Evolutionary conservation across 1,140 invertebrate genomes (phyloP), one percentile per base, ranked within the genome.

Genomic region (Drosophila repleta): DNA sequence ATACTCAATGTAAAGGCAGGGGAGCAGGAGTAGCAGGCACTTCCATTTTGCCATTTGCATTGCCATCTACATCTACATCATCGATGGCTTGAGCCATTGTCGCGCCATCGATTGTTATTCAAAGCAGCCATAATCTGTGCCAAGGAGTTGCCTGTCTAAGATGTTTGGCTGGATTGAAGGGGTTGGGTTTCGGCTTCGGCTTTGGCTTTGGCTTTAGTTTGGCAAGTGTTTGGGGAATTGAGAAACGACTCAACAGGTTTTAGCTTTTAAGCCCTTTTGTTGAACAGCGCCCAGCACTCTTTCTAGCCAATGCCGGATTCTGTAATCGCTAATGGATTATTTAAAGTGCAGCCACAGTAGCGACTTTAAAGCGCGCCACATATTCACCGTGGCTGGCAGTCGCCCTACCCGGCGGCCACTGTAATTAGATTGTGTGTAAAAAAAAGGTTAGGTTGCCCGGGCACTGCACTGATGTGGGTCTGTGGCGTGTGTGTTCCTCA

Each of bases 161-260:
- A 69, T 46, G 56, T 17, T 32, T 11, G 48, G 48, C n/a, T 8
- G 11, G 37, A 11, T 37, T 45, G 37, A 61, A 74, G 71, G 67
- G 67, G 76, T 60, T 65, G 57, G 55, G 41, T 41, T 43, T 15
- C n/a, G 49, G 52, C 41, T 21, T 65, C 76, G 69, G 76, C 76
- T 80, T 15, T 18, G 49, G 52, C 41, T 21, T 65, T 79, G 69
- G 76, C 76, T 80, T 84, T 80, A 84, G 80, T 89, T 90, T 78
- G 68, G 76, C 83, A 90, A 91, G 90, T 91, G 90, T 85, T 91
- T 46, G 72, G 90, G 90, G 90, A 91, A 91, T 91, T 91, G 90
- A 70, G 76, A 68, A 71, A 72, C 74, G 90, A 91, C 90, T 91
- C 90, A 91, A 91, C 90, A 91, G 90, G 90, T 91, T 91, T 91